These are phyloP conservation scores for Anthophora plumipes DNA, from an alignment of 2,888 invertebrate genomes.

Conservation along the genomic window DNA sequence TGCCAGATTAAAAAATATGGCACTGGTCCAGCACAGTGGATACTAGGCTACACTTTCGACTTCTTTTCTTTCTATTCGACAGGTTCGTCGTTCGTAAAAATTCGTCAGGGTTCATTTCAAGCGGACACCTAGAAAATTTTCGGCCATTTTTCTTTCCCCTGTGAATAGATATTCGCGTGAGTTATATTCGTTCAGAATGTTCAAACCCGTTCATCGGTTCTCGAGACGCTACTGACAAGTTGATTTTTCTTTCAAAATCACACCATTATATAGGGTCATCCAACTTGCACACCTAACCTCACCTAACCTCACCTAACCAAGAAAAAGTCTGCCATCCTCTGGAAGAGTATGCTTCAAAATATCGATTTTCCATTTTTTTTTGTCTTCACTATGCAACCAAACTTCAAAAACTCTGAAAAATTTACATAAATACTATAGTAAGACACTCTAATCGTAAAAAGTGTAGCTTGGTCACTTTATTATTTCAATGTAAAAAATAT, in stretches of 20 bases:
- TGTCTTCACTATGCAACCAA: too few species aligned
- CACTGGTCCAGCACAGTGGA: slow-evolving; percentile 61
- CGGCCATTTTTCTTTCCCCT: slow-evolving; percentile 51
- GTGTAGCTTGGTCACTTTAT: too few species aligned
- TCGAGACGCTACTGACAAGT: not conserved
- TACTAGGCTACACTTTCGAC: slow-evolving; percentile 55
- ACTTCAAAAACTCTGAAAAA: too few species aligned
- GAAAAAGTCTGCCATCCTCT: too few species aligned
- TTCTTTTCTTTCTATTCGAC: slow-evolving; percentile 59
- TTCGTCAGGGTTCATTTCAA: slow-evolving; percentile 16
- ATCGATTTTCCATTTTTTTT: too few species aligned
- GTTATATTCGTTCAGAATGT: slow-evolving; percentile 15
- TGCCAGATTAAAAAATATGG: slow-evolving; percentile 73
- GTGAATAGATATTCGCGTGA: slow-evolving; percentile 18
- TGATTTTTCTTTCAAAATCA: slow-evolving; percentile 9
- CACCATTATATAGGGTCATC: too few species aligned
- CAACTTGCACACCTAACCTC: too few species aligned
- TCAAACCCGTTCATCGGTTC: slow-evolving; percentile 28
- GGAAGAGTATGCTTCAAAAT: too few species aligned
- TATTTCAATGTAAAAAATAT: too few species aligned
- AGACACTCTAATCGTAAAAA: too few species aligned
- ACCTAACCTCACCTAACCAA: too few species aligned
- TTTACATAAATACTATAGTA: too few species aligned
- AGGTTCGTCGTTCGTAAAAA: slow-evolving; percentile 22
- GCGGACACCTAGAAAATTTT: slow-evolving; percentile 23